phyloP scores from a whole-genome alignment of 92 coral and sea anemone species.

The Epizoanthus ramosus region DNA sequence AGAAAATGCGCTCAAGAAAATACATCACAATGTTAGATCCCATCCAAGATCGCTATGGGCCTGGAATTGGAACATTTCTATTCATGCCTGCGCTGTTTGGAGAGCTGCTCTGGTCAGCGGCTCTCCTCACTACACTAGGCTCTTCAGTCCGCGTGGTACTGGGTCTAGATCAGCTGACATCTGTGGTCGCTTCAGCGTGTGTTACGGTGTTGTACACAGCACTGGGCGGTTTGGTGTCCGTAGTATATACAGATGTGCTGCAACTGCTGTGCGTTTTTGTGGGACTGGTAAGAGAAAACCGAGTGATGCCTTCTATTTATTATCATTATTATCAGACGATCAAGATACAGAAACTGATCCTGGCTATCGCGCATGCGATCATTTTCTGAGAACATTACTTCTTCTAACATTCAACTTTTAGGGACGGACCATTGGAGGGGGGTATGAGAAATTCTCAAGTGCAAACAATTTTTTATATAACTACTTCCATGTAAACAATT shows the following conservation, averaged over 20 bases:
- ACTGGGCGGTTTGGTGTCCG: constrained; percentile 50
- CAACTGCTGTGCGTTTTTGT: constrained; percentile 48
- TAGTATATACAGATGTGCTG: constrained; percentile 46
- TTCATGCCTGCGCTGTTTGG: constrained; percentile 58
- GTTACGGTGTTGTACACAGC: constrained; percentile 49
- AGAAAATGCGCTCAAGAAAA: constrained; percentile 49
- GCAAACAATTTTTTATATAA: too few relatives aligned
- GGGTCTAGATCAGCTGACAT: constrained; percentile 44
- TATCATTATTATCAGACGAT: too few relatives aligned
- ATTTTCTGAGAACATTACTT: too few relatives aligned
- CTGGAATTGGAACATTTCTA: constrained; percentile 46
- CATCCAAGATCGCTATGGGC: constrained; percentile 49
- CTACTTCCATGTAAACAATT: too few relatives aligned
- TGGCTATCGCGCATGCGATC: too few relatives aligned
- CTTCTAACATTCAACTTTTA: too few relatives aligned
- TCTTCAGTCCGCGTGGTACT: constrained; percentile 49
- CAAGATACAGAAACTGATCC: too few relatives aligned
- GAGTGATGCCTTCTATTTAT: not conserved
- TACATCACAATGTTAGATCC: constrained; percentile 58
- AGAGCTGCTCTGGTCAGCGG: constrained; percentile 56
- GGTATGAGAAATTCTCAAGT: too few relatives aligned
- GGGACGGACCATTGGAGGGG: too few relatives aligned
- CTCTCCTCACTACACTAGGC: constrained; percentile 51
- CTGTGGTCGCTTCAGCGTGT: constrained; percentile 34
- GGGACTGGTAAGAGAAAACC: constrained; percentile 43